Percentiles rank a stretch among this genome's conserved stretches.
Evolutionary conservation across 1,140 invertebrate genomes (phyloP).

Genomic region (Nautilus pompilius): DNA sequence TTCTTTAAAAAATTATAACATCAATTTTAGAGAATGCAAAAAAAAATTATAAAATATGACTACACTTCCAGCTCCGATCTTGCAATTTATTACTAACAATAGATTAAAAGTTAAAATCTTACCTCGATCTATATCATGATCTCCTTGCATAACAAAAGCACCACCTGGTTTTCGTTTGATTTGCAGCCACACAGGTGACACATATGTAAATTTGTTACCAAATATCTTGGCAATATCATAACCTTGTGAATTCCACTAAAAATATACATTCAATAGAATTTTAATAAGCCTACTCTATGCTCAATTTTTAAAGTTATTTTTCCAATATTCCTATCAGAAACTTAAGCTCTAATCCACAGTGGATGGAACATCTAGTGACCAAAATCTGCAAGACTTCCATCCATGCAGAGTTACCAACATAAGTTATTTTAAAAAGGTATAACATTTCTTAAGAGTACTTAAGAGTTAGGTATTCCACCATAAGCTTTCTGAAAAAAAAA

Average conservation of each 20-base stretch:
- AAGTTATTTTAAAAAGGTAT: neutral
- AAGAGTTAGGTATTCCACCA: no score
- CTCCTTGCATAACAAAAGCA: conserved; percentile 56
- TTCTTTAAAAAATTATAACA: no score
- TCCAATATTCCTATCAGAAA: conserved; percentile 13
- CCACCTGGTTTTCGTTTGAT: conserved; percentile 63
- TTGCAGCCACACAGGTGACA: conserved; percentile 94
- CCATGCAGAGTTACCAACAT: no score
- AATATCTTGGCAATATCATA: conserved; percentile 91
- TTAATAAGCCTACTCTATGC: neutral
- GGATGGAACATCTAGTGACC: neutral
- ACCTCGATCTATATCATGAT: conserved; percentile 68
- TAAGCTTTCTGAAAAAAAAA: no score
- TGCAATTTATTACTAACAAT: neutral
- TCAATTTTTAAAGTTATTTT: conserved; percentile 56
- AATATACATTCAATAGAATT: conserved; percentile 37
- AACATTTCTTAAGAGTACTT: neutral
- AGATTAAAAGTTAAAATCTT: conserved; percentile 1
- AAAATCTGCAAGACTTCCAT: neutral
- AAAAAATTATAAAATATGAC: neutral
- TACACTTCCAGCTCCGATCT: neutral
- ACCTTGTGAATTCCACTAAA: conserved; percentile 92
- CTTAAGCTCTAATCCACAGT: neutral
- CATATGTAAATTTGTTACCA: conserved; percentile 81
- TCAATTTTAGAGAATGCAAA: neutral